Evolutionary conservation across 2,113 vertebrate species (phyloP).

Genomic region (Siniperca knerii): DNA sequence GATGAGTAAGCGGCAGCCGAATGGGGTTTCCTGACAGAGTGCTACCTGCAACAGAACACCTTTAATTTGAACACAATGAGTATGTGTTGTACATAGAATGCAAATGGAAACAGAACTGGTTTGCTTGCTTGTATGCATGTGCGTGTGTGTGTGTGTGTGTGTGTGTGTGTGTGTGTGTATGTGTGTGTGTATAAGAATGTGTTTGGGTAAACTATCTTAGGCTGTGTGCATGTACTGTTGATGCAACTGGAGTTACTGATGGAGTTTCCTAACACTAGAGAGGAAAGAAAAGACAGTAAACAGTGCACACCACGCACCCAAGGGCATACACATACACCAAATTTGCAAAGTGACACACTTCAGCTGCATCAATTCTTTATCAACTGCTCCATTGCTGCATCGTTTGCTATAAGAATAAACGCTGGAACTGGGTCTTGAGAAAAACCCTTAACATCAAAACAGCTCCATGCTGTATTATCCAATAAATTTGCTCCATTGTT

Average conservation of each 20-base stretch:
- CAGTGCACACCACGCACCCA: not conserved
- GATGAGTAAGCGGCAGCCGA: not conserved
- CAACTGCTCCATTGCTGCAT: slow-evolving; percentile 8
- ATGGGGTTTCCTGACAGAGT: slow-evolving; percentile 23
- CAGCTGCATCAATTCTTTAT: slow-evolving; percentile 60
- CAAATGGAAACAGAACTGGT: not conserved
- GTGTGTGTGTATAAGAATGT: slow-evolving; percentile 17
- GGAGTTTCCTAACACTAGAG: slow-evolving; percentile 15
- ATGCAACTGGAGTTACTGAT: slow-evolving; percentile 9
- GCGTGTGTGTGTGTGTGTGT: slow-evolving; percentile 32
- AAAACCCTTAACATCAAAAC: slow-evolving; percentile 54
- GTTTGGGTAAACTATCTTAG: not conserved
- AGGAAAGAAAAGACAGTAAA: slow-evolving; percentile 8
- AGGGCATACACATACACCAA: slow-evolving; percentile 22
- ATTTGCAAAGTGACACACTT: slow-evolving; percentile 57
- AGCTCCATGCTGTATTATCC: slow-evolving; percentile 34
- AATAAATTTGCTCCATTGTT: slow-evolving; percentile 66
- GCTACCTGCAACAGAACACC: not conserved
- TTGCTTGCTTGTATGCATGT: not conserved
- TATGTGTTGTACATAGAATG: not conserved
- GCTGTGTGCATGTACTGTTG: slow-evolving; percentile 9
- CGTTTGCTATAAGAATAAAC: slow-evolving; percentile 19
- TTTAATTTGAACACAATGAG: slow-evolving; percentile 10
- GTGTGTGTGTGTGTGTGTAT: slow-evolving; percentile 32
- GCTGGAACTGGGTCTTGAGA: slow-evolving; percentile 43